A percentile compares a stretch with the other conserved stretches of the same genome.
These are phyloP conservation scores for Condylura cristata DNA, from an alignment of 2,113 vertebrate genomes.

Conservation along the genomic window DNA sequence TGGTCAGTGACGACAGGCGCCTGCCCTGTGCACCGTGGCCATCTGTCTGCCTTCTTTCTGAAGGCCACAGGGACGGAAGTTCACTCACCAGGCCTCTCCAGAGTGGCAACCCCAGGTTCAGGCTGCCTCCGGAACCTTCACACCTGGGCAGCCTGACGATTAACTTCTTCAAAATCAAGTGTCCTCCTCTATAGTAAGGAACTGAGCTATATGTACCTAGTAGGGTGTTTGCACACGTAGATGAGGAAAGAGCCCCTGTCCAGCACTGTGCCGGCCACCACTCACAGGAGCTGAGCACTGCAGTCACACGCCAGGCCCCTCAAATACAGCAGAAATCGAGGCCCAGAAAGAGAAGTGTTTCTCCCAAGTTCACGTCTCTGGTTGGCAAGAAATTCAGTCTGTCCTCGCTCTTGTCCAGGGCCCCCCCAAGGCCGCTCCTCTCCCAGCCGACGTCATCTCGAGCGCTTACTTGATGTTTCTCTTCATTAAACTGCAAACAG, in stretches of 20 bases:
- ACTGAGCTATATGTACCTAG: not conserved
- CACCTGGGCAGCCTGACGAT: not conserved
- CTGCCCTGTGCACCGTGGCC: too few relatives aligned
- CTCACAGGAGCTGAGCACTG: not conserved
- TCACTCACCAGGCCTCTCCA: not conserved
- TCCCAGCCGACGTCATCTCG: not conserved
- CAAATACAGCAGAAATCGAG: not conserved
- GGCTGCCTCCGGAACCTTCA: not conserved
- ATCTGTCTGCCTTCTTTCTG: not conserved
- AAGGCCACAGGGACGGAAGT: not conserved
- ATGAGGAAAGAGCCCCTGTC: not conserved
- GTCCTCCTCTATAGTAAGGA: not conserved
- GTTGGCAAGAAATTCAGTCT: not conserved
- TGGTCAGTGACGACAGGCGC: too few relatives aligned
- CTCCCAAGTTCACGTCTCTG: not conserved
- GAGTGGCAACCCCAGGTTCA: not conserved
- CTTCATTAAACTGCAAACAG: not conserved
- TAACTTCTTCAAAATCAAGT: not conserved
- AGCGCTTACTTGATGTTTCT: not conserved
- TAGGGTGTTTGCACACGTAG: not conserved
- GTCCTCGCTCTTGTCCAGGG: not conserved
- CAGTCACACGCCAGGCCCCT: too few relatives aligned
- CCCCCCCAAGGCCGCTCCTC: too few relatives aligned
- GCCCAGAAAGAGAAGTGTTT: not conserved
- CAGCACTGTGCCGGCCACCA: not conserved